A percentile compares a stretch with the other conserved stretches of the same genome.
phyloP scores from a whole-genome alignment of 1,140 invertebrate genomes.

The Drosophila guanche region DNA sequence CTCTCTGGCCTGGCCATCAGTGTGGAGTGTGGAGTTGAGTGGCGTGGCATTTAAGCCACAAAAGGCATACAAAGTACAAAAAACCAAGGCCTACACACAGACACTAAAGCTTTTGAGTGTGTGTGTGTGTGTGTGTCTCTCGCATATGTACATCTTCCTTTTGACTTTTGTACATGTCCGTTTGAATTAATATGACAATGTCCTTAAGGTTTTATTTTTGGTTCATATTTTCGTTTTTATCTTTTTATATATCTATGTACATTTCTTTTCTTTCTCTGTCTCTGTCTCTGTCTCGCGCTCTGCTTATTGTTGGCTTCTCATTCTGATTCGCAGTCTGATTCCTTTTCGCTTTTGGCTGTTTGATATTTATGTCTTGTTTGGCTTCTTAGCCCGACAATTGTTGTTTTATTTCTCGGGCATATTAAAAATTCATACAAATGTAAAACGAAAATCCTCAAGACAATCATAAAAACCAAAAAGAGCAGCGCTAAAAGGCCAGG shows the following conservation, averaged over 20 bases:
- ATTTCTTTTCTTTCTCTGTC: constrained; percentile 22
- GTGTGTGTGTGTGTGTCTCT: constrained; percentile 9
- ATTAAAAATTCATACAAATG: constrained; percentile 81
- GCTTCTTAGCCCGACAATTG: constrained; percentile 40
- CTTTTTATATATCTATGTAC: constrained; percentile 45
- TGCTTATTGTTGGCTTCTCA: constrained; percentile 29
- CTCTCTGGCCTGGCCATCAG: not conserved
- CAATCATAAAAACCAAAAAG: constrained; percentile 67
- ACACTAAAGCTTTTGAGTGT: constrained; percentile 54
- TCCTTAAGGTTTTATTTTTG: constrained; percentile 81
- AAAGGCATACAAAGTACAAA: constrained; percentile 26
- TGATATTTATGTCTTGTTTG: constrained; percentile 67
- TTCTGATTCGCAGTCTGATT: constrained; percentile 71
- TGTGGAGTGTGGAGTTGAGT: constrained; percentile 5
- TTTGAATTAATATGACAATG: constrained; percentile 82
- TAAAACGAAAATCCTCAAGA: constrained; percentile 82
- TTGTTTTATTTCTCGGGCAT: constrained; percentile 59
- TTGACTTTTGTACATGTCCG: constrained; percentile 69
- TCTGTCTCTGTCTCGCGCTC: constrained; percentile 27
- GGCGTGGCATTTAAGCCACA: constrained; percentile 58
- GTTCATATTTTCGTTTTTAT: constrained; percentile 80
- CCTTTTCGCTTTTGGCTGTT: constrained; percentile 64
- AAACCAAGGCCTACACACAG: constrained; percentile 25
- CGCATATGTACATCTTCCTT: constrained; percentile 28
- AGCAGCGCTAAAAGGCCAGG: not conserved